phyloP scores from a whole-genome alignment of 2,888 invertebrate genomes.

The Torymus tubicola region DNA sequence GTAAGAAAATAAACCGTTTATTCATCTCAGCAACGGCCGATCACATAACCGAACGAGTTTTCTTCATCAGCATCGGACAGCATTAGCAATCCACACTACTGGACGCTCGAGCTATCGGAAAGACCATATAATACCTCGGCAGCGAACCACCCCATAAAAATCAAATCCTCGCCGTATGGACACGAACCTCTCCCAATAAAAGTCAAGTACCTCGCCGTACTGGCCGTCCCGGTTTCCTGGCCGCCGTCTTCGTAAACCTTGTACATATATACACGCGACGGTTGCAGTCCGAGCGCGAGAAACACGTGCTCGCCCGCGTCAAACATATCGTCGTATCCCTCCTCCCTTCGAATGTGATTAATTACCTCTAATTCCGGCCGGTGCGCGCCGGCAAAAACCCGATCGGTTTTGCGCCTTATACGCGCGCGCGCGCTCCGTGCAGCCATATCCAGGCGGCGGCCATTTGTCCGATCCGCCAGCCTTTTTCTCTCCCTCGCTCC shows the following conservation, averaged over 20 bases:
- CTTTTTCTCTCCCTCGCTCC: neutral
- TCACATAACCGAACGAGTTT: too few relatives aligned
- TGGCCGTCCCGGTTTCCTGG: neutral
- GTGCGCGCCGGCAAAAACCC: conserved; percentile 42
- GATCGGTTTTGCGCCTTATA: conserved; percentile 42
- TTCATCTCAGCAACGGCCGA: too few relatives aligned
- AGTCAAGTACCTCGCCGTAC: conserved; percentile 33
- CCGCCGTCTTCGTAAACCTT: neutral
- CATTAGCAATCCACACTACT: too few relatives aligned
- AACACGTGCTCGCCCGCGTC: conserved; percentile 35
- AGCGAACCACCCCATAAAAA: neutral
- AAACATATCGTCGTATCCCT: conserved; percentile 18
- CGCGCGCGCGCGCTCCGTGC: neutral
- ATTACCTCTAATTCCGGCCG: conserved; percentile 63
- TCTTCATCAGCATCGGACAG: too few relatives aligned
- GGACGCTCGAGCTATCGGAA: too few relatives aligned
- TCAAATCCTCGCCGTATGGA: neutral
- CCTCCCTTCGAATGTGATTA: conserved; percentile 65
- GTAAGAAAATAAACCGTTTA: too few relatives aligned
- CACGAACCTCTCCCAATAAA: conserved; percentile 8
- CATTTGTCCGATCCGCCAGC: neutral
- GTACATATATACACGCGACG: neutral
- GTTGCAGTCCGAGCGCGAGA: neutral
- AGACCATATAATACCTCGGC: neutral
- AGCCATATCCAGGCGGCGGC: conserved; percentile 4